Base-by-base conservation (phyloP, 2,797 vertebrate genomes). In the Pelochelys cantorii region DNA sequence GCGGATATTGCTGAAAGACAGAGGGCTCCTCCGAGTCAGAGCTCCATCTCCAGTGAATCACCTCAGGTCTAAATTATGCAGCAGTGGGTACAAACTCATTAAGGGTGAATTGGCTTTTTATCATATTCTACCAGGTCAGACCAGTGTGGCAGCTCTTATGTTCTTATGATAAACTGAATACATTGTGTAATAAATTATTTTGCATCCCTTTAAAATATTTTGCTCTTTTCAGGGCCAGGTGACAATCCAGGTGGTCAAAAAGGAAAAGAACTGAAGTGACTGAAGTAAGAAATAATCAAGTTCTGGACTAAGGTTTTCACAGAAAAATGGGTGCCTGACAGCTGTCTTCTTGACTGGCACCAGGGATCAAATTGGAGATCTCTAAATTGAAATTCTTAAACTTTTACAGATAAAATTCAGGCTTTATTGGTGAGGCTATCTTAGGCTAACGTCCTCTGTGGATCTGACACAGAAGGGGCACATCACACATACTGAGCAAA, bases 1-100 rank as follows among this genome's bases (percentile, higher is more conserved):
- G 60, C 65, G 88, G 78, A 27, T 89, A 85, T 88, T 95, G 81
- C 90, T 92, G 93, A 75, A 75, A 77, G n/a, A 13, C 77, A 85
- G 68, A 68, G 1, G 1, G 12, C 65, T 52, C 62, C 59, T 83
- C 55, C 8, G 1, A 81, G 29, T 6, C 74, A 77, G 42, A 77
- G 25, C 13, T 42, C 56, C 62, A 3, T 20, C 14, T 84, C 87
- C 15, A 90, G 48, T 56, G 89, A 90, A 48, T 84, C 3, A 18
- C n/a, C 57, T 60, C 2, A 65, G 8, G 14, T 60, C 27, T 74
- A 83, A 95, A 95, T 88, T 90, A 81, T 82, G 53, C 54, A 87
- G 13, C 14, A 60, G 23, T 91, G 59, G 87, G 86, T 94, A 82
- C 79, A 94, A 92, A 90, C 7, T 29, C 78, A 68, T 91, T 88